These are phyloP conservation scores for Sycophaga agraensis DNA, from an alignment of 1,140 invertebrate genomes.

Conservation along the genomic window DNA sequence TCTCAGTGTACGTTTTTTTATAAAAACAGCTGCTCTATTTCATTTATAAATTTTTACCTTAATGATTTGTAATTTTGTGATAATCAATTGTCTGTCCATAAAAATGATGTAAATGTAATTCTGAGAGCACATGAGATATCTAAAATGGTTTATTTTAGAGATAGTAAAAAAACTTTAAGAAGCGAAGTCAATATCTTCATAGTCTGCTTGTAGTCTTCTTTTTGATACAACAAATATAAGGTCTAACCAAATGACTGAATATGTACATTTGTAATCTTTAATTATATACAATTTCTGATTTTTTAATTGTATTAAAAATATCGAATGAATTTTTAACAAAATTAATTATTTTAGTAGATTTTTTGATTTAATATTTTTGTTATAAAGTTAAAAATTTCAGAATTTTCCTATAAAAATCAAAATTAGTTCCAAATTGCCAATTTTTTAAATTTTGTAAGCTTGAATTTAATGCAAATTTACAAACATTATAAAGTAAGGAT, in stretches of 20 bases:
- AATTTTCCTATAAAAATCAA: background rate
- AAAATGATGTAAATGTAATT: background rate
- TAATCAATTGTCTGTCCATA: conserved; percentile 15
- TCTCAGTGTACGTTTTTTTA: too few species aligned
- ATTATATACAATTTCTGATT: too few species aligned
- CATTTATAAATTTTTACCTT: background rate
- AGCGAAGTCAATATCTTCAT: conserved; percentile 6
- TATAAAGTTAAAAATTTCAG: background rate
- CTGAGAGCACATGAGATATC: background rate
- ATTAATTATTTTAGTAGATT: conserved; percentile 1
- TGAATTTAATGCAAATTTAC: background rate
- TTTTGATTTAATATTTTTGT: conserved; percentile 9
- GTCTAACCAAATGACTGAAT: conserved; percentile 7
- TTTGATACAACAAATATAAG: conserved; percentile 1
- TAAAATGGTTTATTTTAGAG: conserved; percentile 1
- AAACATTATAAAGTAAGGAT: background rate
- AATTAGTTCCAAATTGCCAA: background rate
- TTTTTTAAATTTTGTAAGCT: background rate
- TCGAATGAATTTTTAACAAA: too few species aligned
- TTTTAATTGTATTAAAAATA: too few species aligned
- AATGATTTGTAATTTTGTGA: conserved; percentile 11
- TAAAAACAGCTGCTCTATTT: background rate
- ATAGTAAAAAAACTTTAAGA: conserved; percentile 1
- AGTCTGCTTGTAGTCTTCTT: background rate
- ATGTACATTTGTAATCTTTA: conserved; percentile 4